Evolutionary conservation across 2,797 vertebrate species (phyloP).

Genomic region (Streptopelia turtur): DNA sequence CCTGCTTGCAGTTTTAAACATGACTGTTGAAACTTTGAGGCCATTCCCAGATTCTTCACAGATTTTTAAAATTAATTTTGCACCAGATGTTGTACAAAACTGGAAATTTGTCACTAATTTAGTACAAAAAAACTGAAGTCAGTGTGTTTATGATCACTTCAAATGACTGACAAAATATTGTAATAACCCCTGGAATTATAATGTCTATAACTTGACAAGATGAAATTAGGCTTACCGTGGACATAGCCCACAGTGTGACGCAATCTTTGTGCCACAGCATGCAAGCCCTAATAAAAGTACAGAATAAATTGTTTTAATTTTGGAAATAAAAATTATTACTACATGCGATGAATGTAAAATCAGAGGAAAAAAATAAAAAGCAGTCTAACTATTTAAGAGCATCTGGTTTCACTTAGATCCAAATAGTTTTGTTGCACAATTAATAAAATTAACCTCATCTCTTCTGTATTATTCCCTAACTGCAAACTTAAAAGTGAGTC

Average conservation of each 20-base stretch:
- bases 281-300: conserved; percentile 29
- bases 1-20: background rate
- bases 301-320: background rate
- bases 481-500: background rate
- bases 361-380: background rate
- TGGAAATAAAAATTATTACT: background rate
- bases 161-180: background rate
- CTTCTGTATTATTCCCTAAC: background rate
- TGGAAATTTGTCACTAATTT: background rate
- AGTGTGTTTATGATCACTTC: background rate
- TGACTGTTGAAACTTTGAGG: background rate
- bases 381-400: background rate
- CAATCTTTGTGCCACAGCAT: background rate
- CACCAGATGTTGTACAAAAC: background rate
- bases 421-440: background rate
- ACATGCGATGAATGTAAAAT: background rate
- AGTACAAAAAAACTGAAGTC: background rate
- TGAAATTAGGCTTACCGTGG: conserved; percentile 35
- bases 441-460: background rate
- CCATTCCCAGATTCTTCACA: background rate
- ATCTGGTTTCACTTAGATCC: background rate
- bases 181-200: background rate
- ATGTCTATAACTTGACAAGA: background rate
- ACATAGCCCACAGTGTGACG: background rate
- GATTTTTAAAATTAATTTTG: background rate